These are phyloP conservation scores for Aix galericulata DNA, from an alignment of 2,113 vertebrate species.

Conservation along the genomic window DNA sequence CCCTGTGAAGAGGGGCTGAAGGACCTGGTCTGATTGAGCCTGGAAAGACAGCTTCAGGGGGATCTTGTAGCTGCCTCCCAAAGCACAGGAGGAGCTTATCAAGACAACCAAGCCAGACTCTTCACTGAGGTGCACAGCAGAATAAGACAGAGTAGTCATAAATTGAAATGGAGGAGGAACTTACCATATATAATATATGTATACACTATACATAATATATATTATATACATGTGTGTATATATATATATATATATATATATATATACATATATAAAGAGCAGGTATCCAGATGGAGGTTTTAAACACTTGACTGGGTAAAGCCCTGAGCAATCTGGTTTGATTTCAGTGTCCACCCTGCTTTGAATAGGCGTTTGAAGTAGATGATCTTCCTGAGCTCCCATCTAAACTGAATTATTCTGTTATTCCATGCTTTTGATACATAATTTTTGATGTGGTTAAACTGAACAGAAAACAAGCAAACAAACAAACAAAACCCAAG, in stretches of 20 bases:
- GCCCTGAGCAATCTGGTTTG: not conserved
- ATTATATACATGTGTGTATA: too few relatives aligned
- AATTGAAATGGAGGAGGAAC: not conserved
- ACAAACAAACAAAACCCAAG: not conserved
- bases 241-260: too few relatives aligned
- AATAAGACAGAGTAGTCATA: not conserved
- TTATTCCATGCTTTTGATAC: not conserved
- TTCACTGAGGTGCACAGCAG: not conserved
- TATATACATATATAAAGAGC: too few relatives aligned
- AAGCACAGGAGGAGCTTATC: not conserved
- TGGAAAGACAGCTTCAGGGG: not conserved
- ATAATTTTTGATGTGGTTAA: not conserved
- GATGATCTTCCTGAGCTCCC: not conserved
- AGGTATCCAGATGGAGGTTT: not conserved
- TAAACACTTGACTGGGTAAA: not conserved
- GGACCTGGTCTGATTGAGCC: not conserved
- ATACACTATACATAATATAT: too few relatives aligned
- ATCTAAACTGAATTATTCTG: not conserved
- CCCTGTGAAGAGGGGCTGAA: not conserved
- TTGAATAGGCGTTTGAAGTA: not conserved
- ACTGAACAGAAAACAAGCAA: not conserved
- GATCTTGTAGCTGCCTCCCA: not conserved
- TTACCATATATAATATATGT: not conserved
- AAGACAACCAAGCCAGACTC: not conserved
- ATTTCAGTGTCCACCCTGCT: not conserved